These are phyloP conservation scores for Oncorhynchus keta DNA, from an alignment of 2,113 vertebrate genomes.

Conservation along the genomic window DNA sequence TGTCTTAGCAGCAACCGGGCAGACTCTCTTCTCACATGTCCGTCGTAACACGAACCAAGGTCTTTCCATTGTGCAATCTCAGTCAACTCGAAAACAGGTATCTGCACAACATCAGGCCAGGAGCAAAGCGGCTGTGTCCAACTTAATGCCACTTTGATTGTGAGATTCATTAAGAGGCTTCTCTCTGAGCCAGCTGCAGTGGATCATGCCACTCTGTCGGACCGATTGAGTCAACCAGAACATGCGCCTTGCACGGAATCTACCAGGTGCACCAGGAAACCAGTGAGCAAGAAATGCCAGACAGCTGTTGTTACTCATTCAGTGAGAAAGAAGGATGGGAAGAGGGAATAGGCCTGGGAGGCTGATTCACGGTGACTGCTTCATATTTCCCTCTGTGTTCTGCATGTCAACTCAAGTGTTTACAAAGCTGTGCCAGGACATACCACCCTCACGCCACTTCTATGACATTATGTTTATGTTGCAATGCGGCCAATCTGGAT, in stretches of 20 bases:
- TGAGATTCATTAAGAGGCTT: constrained; percentile 23
- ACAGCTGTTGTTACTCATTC: constrained; percentile 62
- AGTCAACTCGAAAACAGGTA: background rate
- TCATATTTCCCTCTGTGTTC: constrained; percentile 42
- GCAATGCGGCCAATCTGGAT: no score
- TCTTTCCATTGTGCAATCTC: constrained; percentile 32
- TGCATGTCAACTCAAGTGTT: constrained; percentile 45
- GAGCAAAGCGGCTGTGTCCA: constrained; percentile 26
- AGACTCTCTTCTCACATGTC: constrained; percentile 3
- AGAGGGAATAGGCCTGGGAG: constrained; percentile 39
- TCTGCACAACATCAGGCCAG: background rate
- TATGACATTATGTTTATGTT: constrained; percentile 23
- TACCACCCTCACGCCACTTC: constrained; percentile 23
- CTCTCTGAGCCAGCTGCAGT: constrained; percentile 38
- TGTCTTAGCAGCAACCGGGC: constrained; percentile 15
- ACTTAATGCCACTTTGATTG: constrained; percentile 38
- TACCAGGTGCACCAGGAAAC: constrained; percentile 49
- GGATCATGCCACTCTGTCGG: constrained; percentile 42
- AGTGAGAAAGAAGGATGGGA: constrained; percentile 42
- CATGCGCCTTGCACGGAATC: constrained; percentile 47
- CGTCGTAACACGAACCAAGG: background rate
- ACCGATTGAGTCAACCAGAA: constrained; percentile 30
- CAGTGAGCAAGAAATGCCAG: constrained; percentile 42
- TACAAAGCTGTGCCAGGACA: constrained; percentile 32
- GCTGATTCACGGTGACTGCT: constrained; percentile 39